These are phyloP conservation scores for Rallus crepitans DNA, from an alignment of 2,797 vertebrate genomes.

Conservation along the genomic window DNA sequence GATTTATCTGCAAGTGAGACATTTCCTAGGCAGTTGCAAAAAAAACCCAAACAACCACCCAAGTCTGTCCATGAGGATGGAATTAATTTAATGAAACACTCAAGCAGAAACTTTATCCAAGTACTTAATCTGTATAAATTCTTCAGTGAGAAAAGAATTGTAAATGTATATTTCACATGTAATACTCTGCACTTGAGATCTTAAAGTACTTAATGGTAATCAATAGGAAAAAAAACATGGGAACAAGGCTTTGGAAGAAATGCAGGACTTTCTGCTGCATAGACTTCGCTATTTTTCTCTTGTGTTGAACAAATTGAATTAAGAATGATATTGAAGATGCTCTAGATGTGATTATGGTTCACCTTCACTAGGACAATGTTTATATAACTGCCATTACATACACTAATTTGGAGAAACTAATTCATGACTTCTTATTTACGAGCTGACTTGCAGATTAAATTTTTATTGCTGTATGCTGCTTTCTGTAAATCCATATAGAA, in stretches of 20 bases:
- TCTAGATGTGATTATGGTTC: not conserved
- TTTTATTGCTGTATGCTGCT: not conserved
- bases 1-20: not conserved
- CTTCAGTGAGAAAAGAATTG: not conserved
- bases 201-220: not conserved
- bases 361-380: not conserved
- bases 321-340: not conserved
- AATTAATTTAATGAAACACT: conserved; percentile 15
- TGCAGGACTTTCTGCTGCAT: not conserved
- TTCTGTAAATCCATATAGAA: not conserved
- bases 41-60: not conserved
- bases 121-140: not conserved
- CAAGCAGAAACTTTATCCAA: not conserved
- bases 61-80: not conserved
- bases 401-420: not conserved
- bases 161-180: not conserved
- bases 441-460: not conserved
- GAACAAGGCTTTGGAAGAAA: not conserved
- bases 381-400: not conserved
- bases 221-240: not conserved
- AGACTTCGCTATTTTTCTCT: conserved; percentile 9
- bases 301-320: not conserved
- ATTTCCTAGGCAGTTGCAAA: not conserved
- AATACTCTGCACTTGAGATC: not conserved
- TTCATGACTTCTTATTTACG: not conserved